A percentile compares a stretch with the other conserved stretches of the same genome.
These are phyloP conservation scores for Climacteris rufus DNA, from an alignment of 2,113 vertebrate genomes.

Conservation along the genomic window DNA sequence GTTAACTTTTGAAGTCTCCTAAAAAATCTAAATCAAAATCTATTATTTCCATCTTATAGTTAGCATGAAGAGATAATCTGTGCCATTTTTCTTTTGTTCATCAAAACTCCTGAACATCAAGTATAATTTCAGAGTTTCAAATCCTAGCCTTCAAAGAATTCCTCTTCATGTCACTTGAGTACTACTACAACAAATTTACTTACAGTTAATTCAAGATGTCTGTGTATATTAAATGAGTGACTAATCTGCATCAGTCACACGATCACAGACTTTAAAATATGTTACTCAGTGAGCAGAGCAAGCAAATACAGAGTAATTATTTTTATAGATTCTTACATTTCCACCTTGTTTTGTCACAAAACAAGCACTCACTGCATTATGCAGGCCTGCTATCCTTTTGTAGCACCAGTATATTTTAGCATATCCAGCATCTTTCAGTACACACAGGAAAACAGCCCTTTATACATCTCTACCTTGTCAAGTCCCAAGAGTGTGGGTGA, in stretches of 20 bases:
- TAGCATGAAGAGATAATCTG: background rate
- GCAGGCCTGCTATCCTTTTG: background rate
- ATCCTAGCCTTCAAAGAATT: background rate
- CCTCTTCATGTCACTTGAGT: background rate
- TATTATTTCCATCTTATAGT: slow-evolving; percentile 4
- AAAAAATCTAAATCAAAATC: slow-evolving; percentile 27
- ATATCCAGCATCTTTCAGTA: background rate
- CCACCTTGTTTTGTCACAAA: background rate
- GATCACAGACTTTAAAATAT: background rate
- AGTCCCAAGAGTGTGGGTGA: background rate
- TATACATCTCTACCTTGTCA: background rate
- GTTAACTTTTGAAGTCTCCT: slow-evolving; percentile 16
- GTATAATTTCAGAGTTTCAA: background rate
- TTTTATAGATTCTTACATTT: background rate
- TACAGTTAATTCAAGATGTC: background rate
- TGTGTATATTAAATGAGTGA: background rate
- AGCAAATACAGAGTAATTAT: background rate
- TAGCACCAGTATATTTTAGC: background rate
- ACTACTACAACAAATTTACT: background rate
- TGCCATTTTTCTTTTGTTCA: background rate
- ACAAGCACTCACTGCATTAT: background rate
- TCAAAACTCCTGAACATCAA: background rate
- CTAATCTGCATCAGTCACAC: background rate
- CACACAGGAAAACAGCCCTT: background rate
- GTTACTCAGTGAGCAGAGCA: background rate